Conservation (phyloP, 2,113 vertebrate genomes). For the Halichoerus grypus region DNA sequence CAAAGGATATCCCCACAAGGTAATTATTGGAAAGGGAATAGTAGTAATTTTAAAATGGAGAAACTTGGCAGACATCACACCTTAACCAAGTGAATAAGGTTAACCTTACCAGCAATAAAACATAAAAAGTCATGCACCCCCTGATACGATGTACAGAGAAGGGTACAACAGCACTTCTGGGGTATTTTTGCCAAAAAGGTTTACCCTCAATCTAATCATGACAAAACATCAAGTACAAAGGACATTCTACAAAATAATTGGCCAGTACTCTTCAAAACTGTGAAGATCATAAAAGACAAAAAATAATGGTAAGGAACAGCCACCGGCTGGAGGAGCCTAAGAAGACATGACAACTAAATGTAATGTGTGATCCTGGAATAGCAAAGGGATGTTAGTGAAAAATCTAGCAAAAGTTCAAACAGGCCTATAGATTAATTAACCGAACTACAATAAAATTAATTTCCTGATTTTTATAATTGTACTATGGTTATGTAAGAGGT, state of each 20-base stretch:
- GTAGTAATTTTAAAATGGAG: neutral
- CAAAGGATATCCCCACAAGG: neutral
- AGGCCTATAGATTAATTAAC: neutral
- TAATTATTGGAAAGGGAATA: neutral
- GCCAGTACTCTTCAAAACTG: neutral
- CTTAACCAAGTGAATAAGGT: neutral
- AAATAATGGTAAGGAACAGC: neutral
- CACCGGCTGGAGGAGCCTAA: neutral
- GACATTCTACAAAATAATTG: neutral
- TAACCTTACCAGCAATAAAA: neutral
- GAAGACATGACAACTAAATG: conserved; percentile 8
- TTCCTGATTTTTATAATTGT: conserved; percentile 2
- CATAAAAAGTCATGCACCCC: neutral
- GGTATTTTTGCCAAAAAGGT: neutral
- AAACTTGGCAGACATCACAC: neutral
- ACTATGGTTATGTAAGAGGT: neutral
- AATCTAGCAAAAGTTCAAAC: neutral
- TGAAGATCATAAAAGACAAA: neutral
- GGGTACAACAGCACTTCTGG: neutral
- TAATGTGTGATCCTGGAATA: neutral
- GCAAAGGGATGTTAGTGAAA: neutral
- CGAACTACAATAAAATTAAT: conserved; percentile 2
- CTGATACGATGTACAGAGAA: neutral
- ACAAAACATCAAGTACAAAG: conserved; percentile 45
- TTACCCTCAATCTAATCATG: neutral